phyloP scores from a whole-genome alignment of 2,113 vertebrate genomes.

The Pangasianodon gigas region DNA sequence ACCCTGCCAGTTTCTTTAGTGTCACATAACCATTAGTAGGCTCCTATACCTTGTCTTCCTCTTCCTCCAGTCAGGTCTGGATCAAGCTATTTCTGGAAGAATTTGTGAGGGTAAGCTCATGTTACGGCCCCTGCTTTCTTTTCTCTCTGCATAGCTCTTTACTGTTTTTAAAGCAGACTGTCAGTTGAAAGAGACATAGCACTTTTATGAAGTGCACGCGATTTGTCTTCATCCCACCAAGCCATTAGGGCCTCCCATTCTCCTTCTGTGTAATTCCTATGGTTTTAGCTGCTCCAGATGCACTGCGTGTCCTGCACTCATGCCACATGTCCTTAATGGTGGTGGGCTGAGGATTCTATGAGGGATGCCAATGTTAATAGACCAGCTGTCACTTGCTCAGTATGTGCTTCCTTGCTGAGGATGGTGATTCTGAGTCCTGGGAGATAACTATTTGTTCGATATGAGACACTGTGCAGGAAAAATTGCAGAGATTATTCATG shows the following conservation, averaged over 20 bases:
- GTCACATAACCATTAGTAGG: background rate
- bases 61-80: background rate
- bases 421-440: background rate
- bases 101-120: background rate
- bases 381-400: background rate
- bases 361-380: background rate
- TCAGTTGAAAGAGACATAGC: constrained; percentile 42
- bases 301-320: constrained; percentile 23
- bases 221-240: constrained; percentile 52
- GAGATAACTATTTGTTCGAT: background rate
- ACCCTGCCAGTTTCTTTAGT: background rate
- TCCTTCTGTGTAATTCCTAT: constrained; percentile 49
- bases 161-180: constrained; percentile 37
- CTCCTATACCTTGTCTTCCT: background rate
- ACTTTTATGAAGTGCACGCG: constrained; percentile 45
- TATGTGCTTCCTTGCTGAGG: background rate
- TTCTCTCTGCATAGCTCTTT: background rate
- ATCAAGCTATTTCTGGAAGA: background rate
- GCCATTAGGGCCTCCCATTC: constrained; percentile 24
- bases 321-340: constrained; percentile 48
- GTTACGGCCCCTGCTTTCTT: background rate
- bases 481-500: background rate
- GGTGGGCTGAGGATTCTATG: constrained; percentile 10
- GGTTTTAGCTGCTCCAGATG: constrained; percentile 48
- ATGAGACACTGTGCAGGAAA: background rate